Evolutionary conservation across 2,797 vertebrate species (phyloP), one percentile per base, ranked within the genome.

Genomic region (Adrianichthys oophorus): DNA sequence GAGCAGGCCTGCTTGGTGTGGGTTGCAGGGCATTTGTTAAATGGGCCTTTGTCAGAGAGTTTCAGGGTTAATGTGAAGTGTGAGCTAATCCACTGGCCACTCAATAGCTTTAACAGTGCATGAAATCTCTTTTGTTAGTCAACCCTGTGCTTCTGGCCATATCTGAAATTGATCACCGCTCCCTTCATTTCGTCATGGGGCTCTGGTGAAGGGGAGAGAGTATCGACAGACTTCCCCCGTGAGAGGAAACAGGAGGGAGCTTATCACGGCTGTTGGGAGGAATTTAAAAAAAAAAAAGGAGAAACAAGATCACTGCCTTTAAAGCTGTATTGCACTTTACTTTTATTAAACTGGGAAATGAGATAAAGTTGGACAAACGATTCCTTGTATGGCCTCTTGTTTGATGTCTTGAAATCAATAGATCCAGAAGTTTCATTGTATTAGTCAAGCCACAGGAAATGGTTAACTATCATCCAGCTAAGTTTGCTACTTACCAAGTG

Each of bases 71-170:
- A 88, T 83, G 86, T 87, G 83, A 80, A 85, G 83, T 78, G 77
- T 67, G 79, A 79, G 85, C 82, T 90, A 89, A 91, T 90, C 85
- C 89, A 85, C 82, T 76, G 84, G 72, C 86, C 83, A 88, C 83
- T 90, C 89, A 74, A 88, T 89, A 87, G 80, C 80, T 78, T 87
- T 90, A 91, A 90, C 87, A 84, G 87, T 23, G 79, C 87, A 84
- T 90, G 85, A 88, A 90, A 90, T 90, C 90, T 89, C 78, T 83
- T 90, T 85, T 90, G 88, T 89, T 89, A 78, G 88, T 88, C 86
- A 89, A 90, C 85, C 78, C 72, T 75, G 70, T 47, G 82, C 85
- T 81, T 65, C 48, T 37, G 83, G 80, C 81, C 83, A 84, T 88
- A 86, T 89, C 89, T 90, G 78, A 84, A 90, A 91, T 90, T 89